Conservation (phyloP, 2,888 invertebrate species). For the Lithophane semibrunnea region DNA sequence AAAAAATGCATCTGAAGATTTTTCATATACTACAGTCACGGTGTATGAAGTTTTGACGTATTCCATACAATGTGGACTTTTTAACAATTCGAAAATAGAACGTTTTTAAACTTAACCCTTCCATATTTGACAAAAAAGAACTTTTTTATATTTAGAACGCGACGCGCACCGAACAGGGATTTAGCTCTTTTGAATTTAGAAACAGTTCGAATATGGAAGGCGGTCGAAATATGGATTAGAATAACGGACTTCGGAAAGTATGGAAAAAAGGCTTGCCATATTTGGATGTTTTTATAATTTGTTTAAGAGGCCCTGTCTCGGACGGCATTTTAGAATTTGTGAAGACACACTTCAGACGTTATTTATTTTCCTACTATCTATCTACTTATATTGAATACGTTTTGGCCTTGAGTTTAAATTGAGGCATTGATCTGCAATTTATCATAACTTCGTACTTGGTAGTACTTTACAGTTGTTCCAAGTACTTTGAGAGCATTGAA, state of each 20-base stretch:
- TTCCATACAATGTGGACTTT: constrained; percentile 90
- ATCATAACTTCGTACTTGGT: constrained; percentile 32
- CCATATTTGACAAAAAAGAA: constrained; percentile 90
- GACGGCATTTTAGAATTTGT: constrained; percentile 47
- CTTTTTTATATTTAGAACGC: constrained; percentile 89
- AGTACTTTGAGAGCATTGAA: constrained; percentile 3
- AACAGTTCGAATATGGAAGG: constrained; percentile 85
- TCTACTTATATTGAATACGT: constrained; percentile 16
- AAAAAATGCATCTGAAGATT: constrained; percentile 52
- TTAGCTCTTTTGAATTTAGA: constrained; percentile 88
- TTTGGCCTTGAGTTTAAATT: constrained; percentile 45
- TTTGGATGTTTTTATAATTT: constrained; percentile 66
- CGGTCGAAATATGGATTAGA: constrained; percentile 81
- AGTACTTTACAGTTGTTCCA: constrained; percentile 29
- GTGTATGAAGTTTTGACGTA: constrained; percentile 89
- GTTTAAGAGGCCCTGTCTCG: constrained; percentile 44
- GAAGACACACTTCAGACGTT: constrained; percentile 36
- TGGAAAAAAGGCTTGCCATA: constrained; percentile 62
- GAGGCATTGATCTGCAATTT: constrained; percentile 38
- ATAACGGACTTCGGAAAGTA: constrained; percentile 74
- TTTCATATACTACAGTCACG: constrained; percentile 74
- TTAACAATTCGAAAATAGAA: constrained; percentile 90
- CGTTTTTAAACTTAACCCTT: constrained; percentile 91
- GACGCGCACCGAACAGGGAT: constrained; percentile 87
- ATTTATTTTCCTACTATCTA: constrained; percentile 31